Evolutionary conservation across 2,113 vertebrate species (phyloP).

Genomic region (Leptodactylus fuscus): DNA sequence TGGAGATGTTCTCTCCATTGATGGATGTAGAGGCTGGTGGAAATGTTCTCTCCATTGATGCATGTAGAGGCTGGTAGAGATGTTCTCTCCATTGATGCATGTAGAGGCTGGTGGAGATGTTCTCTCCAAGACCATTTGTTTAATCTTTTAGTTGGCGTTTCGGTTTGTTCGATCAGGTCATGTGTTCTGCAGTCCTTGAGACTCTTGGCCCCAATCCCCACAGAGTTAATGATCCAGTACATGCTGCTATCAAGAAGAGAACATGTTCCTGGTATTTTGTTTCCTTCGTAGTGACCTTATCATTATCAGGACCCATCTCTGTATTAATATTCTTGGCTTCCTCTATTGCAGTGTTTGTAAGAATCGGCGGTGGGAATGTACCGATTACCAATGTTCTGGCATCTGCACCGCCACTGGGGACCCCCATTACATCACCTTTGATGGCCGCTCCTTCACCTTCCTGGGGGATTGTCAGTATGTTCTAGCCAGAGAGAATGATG

Average conservation of each 20-base stretch:
- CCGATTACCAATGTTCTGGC: constrained; percentile 73
- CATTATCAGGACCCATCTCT: too few relatives aligned
- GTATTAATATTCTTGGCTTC: background rate
- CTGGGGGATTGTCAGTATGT: constrained; percentile 90
- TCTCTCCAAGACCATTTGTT: too few relatives aligned
- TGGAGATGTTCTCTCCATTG: background rate
- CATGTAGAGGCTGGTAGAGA: too few relatives aligned
- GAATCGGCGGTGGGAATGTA: constrained; percentile 82
- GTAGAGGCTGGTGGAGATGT: too few relatives aligned
- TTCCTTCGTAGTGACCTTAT: background rate
- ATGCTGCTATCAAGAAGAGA: background rate
- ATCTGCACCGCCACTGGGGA: constrained; percentile 87
- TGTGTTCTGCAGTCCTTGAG: too few relatives aligned
- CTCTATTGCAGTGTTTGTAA: constrained; percentile 76
- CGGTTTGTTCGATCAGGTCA: background rate
- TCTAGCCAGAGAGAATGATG: constrained; percentile 75
- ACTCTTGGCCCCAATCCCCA: background rate
- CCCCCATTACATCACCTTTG: constrained; percentile 91
- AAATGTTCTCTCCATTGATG: too few relatives aligned
- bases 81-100: too few relatives aligned
- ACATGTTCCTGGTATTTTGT: background rate
- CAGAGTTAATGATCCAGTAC: too few relatives aligned
- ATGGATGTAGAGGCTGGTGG: background rate
- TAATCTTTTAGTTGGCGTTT: background rate
- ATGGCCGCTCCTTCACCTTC: constrained; percentile 85